phyloP scores from a whole-genome alignment of 2,113 vertebrate species.

The Coreoperca whiteheadi region DNA sequence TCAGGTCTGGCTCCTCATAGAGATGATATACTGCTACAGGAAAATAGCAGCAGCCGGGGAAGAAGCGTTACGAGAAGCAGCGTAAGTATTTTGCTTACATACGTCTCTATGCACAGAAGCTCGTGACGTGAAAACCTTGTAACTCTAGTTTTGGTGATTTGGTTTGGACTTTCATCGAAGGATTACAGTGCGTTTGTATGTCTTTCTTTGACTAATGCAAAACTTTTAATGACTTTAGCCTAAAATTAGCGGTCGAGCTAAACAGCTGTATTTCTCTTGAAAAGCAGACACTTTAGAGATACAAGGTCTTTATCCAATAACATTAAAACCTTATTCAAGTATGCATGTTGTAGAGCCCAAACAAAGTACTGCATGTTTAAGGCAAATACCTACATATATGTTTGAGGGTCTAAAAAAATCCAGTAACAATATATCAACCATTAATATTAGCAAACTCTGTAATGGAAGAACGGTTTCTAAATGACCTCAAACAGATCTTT shows the following conservation, averaged over 20 bases:
- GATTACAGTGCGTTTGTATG: neutral
- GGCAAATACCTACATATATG: neutral
- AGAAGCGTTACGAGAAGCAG: slow-evolving; percentile 88
- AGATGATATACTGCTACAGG: slow-evolving; percentile 95
- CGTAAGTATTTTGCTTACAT: slow-evolving; percentile 80
- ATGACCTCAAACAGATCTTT: neutral
- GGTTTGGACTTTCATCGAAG: neutral
- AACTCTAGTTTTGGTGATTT: neutral
- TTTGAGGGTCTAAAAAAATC: neutral
- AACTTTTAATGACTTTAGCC: neutral
- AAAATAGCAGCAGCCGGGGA: slow-evolving; percentile 90
- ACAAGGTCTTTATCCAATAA: slow-evolving; percentile 3
- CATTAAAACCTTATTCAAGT: neutral
- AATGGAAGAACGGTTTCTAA: neutral
- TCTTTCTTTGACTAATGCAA: neutral
- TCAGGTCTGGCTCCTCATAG: slow-evolving; percentile 92
- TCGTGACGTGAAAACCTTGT: neutral
- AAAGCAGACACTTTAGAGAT: neutral
- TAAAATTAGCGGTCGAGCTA: neutral
- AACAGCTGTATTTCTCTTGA: neutral
- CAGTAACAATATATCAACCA: neutral
- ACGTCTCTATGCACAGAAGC: neutral
- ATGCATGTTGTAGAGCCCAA: neutral
- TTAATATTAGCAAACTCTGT: neutral
- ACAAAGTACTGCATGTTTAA: neutral